Conservation (phyloP, 2,888 invertebrate genomes). For the Drosophila vallismaia region DNA sequence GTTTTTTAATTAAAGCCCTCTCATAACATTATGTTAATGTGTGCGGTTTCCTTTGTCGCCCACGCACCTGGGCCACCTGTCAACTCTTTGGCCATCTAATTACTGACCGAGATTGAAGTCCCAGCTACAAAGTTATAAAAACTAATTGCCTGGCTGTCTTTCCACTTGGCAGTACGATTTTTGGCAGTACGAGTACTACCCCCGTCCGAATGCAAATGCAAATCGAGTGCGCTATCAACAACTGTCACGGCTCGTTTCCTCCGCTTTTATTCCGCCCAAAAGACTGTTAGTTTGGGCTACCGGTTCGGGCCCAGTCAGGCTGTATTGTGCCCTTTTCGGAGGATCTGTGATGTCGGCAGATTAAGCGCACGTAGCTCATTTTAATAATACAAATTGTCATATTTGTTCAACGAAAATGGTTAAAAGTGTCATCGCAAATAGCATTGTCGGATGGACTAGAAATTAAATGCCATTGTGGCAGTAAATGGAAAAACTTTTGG, state of each 20-base stretch:
- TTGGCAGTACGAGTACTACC: conserved; percentile 15
- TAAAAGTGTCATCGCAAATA: conserved; percentile 2
- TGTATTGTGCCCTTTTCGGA: conserved; percentile 27
- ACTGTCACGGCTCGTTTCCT: conserved; percentile 50
- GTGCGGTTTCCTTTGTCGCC: conserved; percentile 32
- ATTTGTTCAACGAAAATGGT: conserved; percentile 67
- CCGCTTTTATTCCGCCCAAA: not conserved
- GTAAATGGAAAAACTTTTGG: not conserved
- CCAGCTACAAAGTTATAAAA: conserved; percentile 78
- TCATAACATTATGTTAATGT: conserved; percentile 79
- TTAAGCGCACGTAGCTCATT: conserved; percentile 72
- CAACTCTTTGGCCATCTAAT: conserved; percentile 60
- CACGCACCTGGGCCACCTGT: conserved; percentile 57
- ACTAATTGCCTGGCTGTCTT: conserved; percentile 71
- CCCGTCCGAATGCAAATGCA: conserved; percentile 59
- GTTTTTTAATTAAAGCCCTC: conserved; percentile 76
- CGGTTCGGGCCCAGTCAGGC: conserved; percentile 24
- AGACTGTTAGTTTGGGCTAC: conserved; percentile 1
- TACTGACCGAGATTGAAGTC: conserved; percentile 71
- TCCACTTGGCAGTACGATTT: conserved; percentile 29
- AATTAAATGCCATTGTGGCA: conserved; percentile 22
- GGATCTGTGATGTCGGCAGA: conserved; percentile 70
- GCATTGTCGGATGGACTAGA: not conserved
- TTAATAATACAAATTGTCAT: conserved; percentile 78
- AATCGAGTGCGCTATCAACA: conserved; percentile 78